Base-by-base conservation (phyloP, 1,140 invertebrate genomes). In the Drosophila biarmipes region DNA sequence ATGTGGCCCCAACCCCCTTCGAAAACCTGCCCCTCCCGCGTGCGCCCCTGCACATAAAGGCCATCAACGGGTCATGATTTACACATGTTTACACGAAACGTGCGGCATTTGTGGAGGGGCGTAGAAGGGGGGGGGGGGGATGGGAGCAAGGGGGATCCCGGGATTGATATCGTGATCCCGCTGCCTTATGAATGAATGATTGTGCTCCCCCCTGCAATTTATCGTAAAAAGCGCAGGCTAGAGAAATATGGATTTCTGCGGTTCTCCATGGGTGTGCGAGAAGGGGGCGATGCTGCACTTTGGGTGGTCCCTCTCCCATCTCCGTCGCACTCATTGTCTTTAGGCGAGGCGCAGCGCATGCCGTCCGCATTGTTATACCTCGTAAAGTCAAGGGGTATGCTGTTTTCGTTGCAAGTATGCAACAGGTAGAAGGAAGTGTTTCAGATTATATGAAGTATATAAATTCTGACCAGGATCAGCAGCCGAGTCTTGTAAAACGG, bases 41-140 rank as follows among this genome's bases (percentile, higher is more conserved):
- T 29, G 37, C 35, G 8, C 34, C n/a, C 42, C 42, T 34, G 64
- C 64, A 78, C 66, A 72, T 82, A 66, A 71, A 73, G 84, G 78
- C 82, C 74, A 87, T 87, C 82, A 89, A 68, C 84, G 84, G 84
- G 85, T 89, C 85, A 89, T 89, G 84, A 89, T 89, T 89, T 89
- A 89, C 84, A 89, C 79, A 89, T 89, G 84, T 89, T 89, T 89
- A 89, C 79, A 89, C 67, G 48, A 82, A 63, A 59, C 43, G 73
- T 55, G 57, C 51, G 53, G 46, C 37, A 51, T 37, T 51, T 53
- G 24, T 29, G 7, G 19, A 45, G 21, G 51, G 43, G 12, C 2
- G 46, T 27, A 15, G n/a, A 8, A 29, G 1, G n/a, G 15, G 45
- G 48, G 14, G 6, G 48, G 29, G n/a, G 45, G 57, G 34, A n/a